phyloP scores from a whole-genome alignment of 2,888 invertebrate genomes.

The Cryptocheilus praepositus region DNA sequence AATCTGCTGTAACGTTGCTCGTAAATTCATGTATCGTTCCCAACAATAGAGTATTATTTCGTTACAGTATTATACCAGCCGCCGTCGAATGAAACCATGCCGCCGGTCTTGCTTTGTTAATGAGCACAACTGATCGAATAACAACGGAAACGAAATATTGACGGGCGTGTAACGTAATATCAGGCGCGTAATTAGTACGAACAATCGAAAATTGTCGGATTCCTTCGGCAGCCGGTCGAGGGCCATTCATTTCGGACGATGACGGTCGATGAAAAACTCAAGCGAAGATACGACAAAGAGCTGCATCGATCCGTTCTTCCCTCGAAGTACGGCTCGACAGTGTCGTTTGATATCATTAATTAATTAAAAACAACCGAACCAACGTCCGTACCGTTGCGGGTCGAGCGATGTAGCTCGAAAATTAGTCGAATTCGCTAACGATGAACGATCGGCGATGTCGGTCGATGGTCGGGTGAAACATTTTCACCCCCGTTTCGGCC shows the following conservation, averaged over 20 bases:
- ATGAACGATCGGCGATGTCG: no score
- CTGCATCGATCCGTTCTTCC: slow-evolving; percentile 7
- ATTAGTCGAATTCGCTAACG: no score
- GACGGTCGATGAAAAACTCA: no score
- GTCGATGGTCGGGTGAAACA: no score
- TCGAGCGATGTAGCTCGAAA: no score
- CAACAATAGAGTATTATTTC: slow-evolving; percentile 35
- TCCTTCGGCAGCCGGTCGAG: not conserved
- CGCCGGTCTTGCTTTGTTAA: slow-evolving; percentile 4
- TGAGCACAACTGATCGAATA: slow-evolving; percentile 11
- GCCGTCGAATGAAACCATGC: slow-evolving; percentile 1
- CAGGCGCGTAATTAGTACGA: slow-evolving; percentile 14
- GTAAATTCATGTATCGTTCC: slow-evolving; percentile 30
- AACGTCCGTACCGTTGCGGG: no score
- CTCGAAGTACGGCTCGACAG: no score
- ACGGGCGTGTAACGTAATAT: slow-evolving; percentile 18
- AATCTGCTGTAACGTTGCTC: slow-evolving; percentile 31
- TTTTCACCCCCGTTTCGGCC: no score
- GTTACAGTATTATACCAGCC: slow-evolving; percentile 33
- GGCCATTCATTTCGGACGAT: slow-evolving; percentile 5
- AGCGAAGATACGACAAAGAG: no score
- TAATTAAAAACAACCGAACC: no score
- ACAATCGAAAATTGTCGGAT: slow-evolving; percentile 13
- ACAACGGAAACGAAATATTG: slow-evolving; percentile 11
- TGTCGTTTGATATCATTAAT: no score